These are phyloP conservation scores for Gobio gobio DNA, from an alignment of 2,113 vertebrate genomes.

Conservation along the genomic window DNA sequence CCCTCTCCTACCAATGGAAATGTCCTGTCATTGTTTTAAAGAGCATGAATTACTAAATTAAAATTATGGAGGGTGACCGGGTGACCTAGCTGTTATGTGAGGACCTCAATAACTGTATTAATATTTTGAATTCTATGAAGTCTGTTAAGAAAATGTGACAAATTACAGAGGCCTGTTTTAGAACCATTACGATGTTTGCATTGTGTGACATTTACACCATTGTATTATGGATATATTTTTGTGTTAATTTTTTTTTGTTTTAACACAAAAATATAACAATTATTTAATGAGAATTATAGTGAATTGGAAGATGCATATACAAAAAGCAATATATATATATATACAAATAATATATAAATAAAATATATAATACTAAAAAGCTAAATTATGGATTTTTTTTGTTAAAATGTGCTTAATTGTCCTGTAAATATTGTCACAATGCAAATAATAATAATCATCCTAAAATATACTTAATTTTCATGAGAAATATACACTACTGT, in stretches of 20 bases:
- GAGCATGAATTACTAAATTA: background rate
- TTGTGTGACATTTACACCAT: background rate
- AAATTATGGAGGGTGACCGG: background rate
- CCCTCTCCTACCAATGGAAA: background rate
- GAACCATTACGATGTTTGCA: background rate
- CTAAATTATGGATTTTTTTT: background rate
- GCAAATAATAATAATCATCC: background rate
- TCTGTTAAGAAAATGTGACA: background rate
- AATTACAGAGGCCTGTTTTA: background rate
- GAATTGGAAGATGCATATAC: background rate
- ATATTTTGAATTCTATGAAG: background rate
- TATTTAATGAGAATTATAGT: background rate
- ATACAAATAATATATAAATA: too few species aligned
- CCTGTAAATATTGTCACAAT: background rate
- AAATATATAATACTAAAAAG: background rate
- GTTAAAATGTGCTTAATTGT: background rate
- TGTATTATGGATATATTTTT: background rate
- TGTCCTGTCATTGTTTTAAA: background rate
- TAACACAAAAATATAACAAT: background rate
- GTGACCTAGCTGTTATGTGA: background rate
- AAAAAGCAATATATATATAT: too few species aligned
- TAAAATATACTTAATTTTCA: background rate
- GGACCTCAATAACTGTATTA: background rate
- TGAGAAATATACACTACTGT: background rate
- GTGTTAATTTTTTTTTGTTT: background rate